Evolutionary conservation across 2,888 invertebrate genomes (phyloP).

Genomic region (Diadegma fenestrale): DNA sequence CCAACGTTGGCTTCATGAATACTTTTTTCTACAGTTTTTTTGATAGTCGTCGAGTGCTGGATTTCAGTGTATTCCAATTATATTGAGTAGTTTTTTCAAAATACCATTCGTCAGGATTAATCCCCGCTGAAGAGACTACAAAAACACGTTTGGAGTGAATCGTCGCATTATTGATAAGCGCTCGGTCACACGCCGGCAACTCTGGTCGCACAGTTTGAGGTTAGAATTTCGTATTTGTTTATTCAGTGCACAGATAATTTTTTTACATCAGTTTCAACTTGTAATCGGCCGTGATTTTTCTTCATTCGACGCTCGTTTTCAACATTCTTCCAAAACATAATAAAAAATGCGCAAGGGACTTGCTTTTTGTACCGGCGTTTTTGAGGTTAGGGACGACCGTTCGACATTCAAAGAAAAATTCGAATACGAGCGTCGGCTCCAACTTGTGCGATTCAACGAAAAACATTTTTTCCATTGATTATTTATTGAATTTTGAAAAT

Average conservation of each 20-base stretch:
- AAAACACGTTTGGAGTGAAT: too few relatives aligned
- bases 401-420: neutral
- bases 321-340: neutral
- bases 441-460: too few relatives aligned
- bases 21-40: too few relatives aligned
- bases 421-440: too few relatives aligned
- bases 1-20: too few relatives aligned
- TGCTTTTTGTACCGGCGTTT: neutral
- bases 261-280: neutral
- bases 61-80: too few relatives aligned
- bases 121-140: too few relatives aligned
- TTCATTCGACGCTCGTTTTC: neutral
- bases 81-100: too few relatives aligned
- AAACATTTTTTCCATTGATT: too few relatives aligned
- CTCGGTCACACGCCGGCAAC: neutral
- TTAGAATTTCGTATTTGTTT: slow-evolving; percentile 9
- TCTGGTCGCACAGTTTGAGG: neutral
- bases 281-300: neutral
- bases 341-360: neutral
- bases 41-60: too few relatives aligned
- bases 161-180: neutral
- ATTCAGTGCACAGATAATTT: neutral
- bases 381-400: neutral
- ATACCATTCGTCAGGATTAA: too few relatives aligned
- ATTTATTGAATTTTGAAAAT: too few relatives aligned